These are phyloP conservation scores for Aix galericulata DNA, from an alignment of 2,113 vertebrate genomes.

Conservation along the genomic window DNA sequence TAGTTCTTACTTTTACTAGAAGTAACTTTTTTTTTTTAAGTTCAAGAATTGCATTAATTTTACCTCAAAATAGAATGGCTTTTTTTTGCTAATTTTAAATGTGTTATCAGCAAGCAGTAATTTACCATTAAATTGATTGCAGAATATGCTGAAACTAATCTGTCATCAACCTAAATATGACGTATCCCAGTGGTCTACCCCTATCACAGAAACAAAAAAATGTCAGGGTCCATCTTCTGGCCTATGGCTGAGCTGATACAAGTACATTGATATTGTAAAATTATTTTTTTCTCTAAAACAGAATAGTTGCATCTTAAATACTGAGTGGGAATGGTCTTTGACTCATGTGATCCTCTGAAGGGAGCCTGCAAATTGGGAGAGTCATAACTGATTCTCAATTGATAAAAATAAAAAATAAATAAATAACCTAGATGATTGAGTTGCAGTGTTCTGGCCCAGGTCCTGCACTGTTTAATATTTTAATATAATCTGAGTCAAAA, in stretches of 20 bases:
- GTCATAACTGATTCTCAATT: neutral
- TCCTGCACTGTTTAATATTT: neutral
- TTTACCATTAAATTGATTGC: neutral
- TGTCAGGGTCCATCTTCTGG: neutral
- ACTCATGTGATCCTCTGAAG: neutral
- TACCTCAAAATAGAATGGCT: neutral
- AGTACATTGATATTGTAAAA: neutral
- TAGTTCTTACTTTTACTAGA: neutral
- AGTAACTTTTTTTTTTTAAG: neutral
- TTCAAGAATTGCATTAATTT: neutral
- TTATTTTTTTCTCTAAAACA: neutral
- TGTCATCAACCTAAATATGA: neutral
- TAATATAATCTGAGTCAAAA: neutral
- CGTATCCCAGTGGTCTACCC: neutral
- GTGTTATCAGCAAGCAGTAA: neutral
- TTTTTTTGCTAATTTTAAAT: neutral
- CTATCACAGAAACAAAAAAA: neutral
- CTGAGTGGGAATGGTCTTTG: neutral
- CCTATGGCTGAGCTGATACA: neutral
- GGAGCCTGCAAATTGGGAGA: neutral
- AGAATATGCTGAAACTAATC: neutral
- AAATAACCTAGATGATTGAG: neutral
- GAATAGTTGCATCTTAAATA: neutral
- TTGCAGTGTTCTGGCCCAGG: neutral
- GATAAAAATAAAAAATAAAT: too few species aligned